These are phyloP conservation scores for Mesaphorura yosii DNA, from an alignment of 1,140 invertebrate species.

Conservation along the genomic window DNA sequence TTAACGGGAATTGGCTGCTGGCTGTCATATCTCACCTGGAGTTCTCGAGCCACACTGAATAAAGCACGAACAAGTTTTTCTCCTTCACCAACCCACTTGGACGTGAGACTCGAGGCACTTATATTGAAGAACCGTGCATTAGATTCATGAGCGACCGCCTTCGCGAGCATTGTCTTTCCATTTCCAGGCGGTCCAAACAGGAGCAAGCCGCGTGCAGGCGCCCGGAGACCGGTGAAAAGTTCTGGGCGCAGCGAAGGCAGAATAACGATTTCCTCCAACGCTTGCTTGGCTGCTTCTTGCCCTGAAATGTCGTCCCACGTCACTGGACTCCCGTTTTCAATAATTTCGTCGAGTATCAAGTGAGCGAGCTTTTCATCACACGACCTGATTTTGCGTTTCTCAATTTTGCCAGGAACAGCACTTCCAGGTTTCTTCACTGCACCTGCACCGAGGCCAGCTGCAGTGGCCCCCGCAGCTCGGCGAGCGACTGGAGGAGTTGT, in stretches of 20 bases:
- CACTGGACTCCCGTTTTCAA: conserved; percentile 62
- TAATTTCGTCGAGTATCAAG: conserved; percentile 60
- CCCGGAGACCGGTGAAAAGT: conserved; percentile 81
- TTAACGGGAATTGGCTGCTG: conserved; percentile 16
- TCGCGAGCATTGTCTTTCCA: conserved; percentile 82
- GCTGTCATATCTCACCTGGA: conserved; percentile 60
- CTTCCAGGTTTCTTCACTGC: background rate
- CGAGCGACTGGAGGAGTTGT: conserved; percentile 20
- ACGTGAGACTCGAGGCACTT: conserved; percentile 93
- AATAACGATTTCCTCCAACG: conserved; percentile 94
- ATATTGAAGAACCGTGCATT: conserved; percentile 94
- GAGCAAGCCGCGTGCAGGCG: conserved; percentile 81
- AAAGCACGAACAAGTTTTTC: conserved; percentile 93
- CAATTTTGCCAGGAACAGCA: conserved; percentile 19
- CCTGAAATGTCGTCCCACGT: conserved; percentile 90
- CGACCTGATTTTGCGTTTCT: conserved; percentile 25
- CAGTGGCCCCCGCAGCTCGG: conserved; percentile 1
- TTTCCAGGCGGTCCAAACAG: conserved; percentile 88
- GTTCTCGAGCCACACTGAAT: conserved; percentile 82
- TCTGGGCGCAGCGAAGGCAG: conserved; percentile 88
- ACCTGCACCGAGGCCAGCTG: background rate
- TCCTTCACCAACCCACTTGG: conserved; percentile 91
- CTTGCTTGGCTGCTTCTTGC: conserved; percentile 83
- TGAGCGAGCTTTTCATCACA: conserved; percentile 77
- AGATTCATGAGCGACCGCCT: conserved; percentile 79